Conservation (phyloP, 2,797 vertebrate genomes). For the Crenichthys baileyi region DNA sequence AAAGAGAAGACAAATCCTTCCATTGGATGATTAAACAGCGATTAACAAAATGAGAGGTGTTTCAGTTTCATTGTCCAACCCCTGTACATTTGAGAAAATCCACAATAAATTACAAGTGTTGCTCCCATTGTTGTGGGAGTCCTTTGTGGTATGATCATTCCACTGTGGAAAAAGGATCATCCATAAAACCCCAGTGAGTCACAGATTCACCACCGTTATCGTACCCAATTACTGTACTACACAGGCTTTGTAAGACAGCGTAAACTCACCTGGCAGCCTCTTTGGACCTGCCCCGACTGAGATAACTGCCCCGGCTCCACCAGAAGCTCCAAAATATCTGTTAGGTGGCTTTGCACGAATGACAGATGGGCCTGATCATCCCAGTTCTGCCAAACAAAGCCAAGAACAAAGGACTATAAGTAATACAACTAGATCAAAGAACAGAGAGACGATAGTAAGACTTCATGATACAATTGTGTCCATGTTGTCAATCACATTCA, state of each 20-base stretch:
- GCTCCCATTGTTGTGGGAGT: too few species aligned
- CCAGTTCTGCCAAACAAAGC: constrained; percentile 86
- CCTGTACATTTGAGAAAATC: too few species aligned
- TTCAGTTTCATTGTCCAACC: too few species aligned
- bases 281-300: constrained; percentile 77
- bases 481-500: not conserved
- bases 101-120: too few species aligned
- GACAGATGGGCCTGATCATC: constrained; percentile 90
- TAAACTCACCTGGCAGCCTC: constrained; percentile 77
- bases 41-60: too few species aligned
- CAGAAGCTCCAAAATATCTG: constrained; percentile 89
- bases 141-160: too few species aligned
- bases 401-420: constrained; percentile 1
- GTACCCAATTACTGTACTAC: too few species aligned
- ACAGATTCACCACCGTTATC: not conserved
- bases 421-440: not conserved
- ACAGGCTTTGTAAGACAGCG: not conserved
- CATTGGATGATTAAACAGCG: not conserved
- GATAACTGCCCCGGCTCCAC: constrained; percentile 89
- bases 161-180: not conserved
- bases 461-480: not conserved
- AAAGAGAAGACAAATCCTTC: not conserved
- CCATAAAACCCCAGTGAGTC: not conserved
- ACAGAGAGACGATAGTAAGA: not conserved
- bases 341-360: constrained; percentile 88